These are phyloP conservation scores for Mormyrops attenuatus DNA, from an alignment of 2,797 vertebrate genomes.

Conservation along the genomic window DNA sequence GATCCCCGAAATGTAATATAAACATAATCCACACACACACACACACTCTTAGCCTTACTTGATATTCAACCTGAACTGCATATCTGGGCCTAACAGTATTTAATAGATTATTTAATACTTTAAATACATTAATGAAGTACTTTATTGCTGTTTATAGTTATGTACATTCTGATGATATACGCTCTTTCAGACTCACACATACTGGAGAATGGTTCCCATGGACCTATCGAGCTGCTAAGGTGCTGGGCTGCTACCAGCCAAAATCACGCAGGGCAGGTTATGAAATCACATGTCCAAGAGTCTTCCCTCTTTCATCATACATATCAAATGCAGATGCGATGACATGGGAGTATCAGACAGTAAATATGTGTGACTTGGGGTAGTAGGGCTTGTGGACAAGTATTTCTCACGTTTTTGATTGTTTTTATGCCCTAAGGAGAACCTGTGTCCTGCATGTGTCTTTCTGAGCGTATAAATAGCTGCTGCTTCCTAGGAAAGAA, in stretches of 20 bases:
- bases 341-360: neutral
- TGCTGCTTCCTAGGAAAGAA: neutral
- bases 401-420: neutral
- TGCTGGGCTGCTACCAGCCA: neutral
- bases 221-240: neutral
- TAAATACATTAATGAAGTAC: neutral
- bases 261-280: neutral
- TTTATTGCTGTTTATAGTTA: neutral
- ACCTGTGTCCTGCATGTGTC: neutral
- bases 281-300: neutral
- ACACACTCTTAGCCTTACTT: neutral
- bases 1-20: too few relatives aligned
- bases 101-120: neutral
- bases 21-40: neutral
- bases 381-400: neutral
- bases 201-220: neutral
- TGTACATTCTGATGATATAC: constrained; percentile 22
- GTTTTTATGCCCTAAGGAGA: neutral
- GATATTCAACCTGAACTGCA: neutral
- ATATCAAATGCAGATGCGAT: neutral
- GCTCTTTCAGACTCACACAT: constrained; percentile 21
- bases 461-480: neutral
- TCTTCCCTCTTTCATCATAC: neutral
- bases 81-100: neutral
- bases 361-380: neutral